Evolutionary conservation across 2,113 vertebrate genomes (phyloP), one percentile per base, ranked within the genome.

Genomic region (Ploceus nigricollis): DNA sequence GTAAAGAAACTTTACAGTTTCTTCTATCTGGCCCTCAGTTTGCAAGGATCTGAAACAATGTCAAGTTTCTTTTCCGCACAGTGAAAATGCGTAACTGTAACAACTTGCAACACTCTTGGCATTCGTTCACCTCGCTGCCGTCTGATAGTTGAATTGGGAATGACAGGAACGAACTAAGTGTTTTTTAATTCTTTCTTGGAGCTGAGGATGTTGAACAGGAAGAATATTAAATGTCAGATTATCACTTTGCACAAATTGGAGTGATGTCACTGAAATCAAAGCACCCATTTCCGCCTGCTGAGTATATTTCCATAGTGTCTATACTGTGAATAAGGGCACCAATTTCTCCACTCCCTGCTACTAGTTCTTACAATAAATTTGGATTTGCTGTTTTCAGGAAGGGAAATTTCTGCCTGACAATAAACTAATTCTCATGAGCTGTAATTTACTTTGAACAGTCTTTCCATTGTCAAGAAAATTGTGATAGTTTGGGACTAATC

Each of bases 101-200:
- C 1, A 3, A 33, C 28, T 56, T 80, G 48, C 48, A 71, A 24
- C 4, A 10, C 30, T 77, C 64, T 53, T 60, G 45, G 40, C 20
- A 23, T 89, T 80, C n/a, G 30, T 80, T 77, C 23, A 11, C 47
- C 40, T 86, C 17, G 2, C 14, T 92, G 56, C 40, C 65, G 37
- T 44, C 63, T 37, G 33, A 23, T 45, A 39, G 61, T 39, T 45
- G 39, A 77, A 90, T 50, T 28, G 11, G 63, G 58, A 93, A 78
- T 54, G 75, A 68, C 60, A 96, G 66, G 95, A 93, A 75, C 9
- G 50, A 91, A 48, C 86, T 33, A 81, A 86, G 50, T 91, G 82
- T 33, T 87, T 87, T 87, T 92, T 89, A 86, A 90, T 90, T 81
- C 60, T 95, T 87, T 93, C 70, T 70, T 53, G 30, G 31, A 45